Base-by-base conservation (phyloP, 2,113 vertebrate genomes). In the Atrichornis clamosus region DNA sequence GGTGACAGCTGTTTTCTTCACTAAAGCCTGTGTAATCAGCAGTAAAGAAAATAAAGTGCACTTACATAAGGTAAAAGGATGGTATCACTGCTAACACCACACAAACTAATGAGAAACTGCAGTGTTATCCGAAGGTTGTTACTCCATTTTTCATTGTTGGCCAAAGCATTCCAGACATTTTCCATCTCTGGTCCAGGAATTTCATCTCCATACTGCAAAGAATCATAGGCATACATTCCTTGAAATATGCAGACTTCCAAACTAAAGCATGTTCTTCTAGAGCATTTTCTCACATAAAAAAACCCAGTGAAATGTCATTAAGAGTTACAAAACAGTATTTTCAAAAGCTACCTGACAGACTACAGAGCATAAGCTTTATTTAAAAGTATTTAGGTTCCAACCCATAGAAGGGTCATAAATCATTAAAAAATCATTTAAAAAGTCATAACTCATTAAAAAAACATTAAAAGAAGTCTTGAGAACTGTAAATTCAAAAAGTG, bases 51-150 rank as follows among this genome's bases (percentile, higher is more conserved):
- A 69, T 3, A 41, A 28, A 88, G 15, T 21, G 13, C 60, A 97
- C 99, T 99, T 97, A 99, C 99, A 9, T 99, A 99, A 88, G 99
- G 98, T 91, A 99, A 89, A 84, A 99, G 98, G 18, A 98, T 97
- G 13, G 99, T 99, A 94, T 99, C 99, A 9, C 99, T 99, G 98
- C 99, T 99, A 92, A 99, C 99, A 21, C 99, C 99, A 70, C 99
- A 99, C 87, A 99, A 98, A 79, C 99, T 99, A 95, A 99, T 99
- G 33, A 99, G 98, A 96, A 99, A 99, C 97, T 99, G 99, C 94
- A 99, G 95, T 20, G 99, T 98, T 97, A 99, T 98, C 65, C 99
- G 95, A 78, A 99, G 97, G 96, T 99, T 99, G 98, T 99, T 99
- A 98, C 98, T 98, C 99, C 99, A 99, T 75, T 99, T 99, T 95